Conservation (phyloP, 2,888 invertebrate genomes). For the Helobdella robusta region DNA sequence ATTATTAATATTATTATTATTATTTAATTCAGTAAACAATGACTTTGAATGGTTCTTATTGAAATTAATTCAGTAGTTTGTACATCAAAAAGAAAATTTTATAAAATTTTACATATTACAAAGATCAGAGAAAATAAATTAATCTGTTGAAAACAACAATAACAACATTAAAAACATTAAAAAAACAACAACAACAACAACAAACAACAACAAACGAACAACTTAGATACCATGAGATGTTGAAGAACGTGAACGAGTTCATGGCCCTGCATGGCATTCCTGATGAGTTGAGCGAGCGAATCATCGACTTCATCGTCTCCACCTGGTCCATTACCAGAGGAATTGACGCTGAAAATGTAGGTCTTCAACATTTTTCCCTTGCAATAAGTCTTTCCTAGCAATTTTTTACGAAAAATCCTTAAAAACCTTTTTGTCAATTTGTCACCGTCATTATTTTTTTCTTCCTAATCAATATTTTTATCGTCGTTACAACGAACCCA, state of each 20-base stretch:
- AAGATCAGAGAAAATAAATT: not conserved
- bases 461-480: too few relatives aligned
- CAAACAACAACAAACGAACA: not conserved
- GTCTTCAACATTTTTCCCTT: constrained; percentile 55
- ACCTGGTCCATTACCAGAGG: constrained; percentile 99
- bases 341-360: constrained; percentile 87
- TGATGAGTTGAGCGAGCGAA: constrained; percentile 93
- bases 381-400: too few relatives aligned
- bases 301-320: constrained; percentile 99
- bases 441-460: too few relatives aligned
- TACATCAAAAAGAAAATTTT: not conserved
- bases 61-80: not conserved
- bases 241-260: constrained; percentile 97
- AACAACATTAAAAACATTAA: not conserved
- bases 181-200: not conserved
- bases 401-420: too few relatives aligned
- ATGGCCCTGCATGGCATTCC: constrained; percentile 98
- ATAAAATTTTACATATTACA: not conserved
- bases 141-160: not conserved
- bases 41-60: too few relatives aligned
- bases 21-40: too few relatives aligned
- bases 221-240: constrained; percentile 91
- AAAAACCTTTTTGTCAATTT: too few relatives aligned
- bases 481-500: too few relatives aligned
- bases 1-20: too few relatives aligned